Evolutionary conservation across 2,888 invertebrate genomes (phyloP).

Genomic region (Nomada hirtipes): DNA sequence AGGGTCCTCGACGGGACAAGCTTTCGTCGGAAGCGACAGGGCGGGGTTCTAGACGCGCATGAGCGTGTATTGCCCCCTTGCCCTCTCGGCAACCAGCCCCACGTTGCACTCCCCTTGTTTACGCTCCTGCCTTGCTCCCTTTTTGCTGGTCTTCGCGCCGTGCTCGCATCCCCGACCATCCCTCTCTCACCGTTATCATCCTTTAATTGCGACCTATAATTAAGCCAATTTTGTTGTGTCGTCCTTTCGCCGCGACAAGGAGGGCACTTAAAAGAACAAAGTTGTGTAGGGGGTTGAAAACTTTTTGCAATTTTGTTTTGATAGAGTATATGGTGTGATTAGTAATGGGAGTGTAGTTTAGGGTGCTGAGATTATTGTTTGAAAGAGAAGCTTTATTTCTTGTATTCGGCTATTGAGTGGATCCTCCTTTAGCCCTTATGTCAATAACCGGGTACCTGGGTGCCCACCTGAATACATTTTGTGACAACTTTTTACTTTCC

Average conservation of each 20-base stretch:
- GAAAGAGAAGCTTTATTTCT: neutral
- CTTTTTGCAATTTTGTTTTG: neutral
- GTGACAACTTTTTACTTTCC: too few relatives aligned
- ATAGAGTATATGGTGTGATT: neutral
- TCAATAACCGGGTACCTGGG: too few relatives aligned
- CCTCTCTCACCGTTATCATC: slow-evolving; percentile 68
- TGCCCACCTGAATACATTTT: too few relatives aligned
- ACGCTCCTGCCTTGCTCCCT: slow-evolving; percentile 72
- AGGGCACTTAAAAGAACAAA: neutral
- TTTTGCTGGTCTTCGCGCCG: slow-evolving; percentile 36
- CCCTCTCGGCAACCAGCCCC: slow-evolving; percentile 56
- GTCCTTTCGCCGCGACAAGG: neutral
- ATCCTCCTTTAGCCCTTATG: too few relatives aligned
- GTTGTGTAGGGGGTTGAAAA: too few relatives aligned
- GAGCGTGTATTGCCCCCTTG: slow-evolving; percentile 66
- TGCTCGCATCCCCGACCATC: slow-evolving; percentile 5
- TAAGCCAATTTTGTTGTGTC: slow-evolving; percentile 65
- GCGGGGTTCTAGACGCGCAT: slow-evolving; percentile 82
- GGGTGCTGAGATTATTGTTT: too few relatives aligned
- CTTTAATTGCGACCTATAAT: slow-evolving; percentile 74
- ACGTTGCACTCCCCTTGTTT: slow-evolving; percentile 75
- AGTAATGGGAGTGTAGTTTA: too few relatives aligned
- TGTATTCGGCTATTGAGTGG: neutral
- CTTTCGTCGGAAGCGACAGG: slow-evolving; percentile 76
- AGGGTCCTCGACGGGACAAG: slow-evolving; percentile 70